Percentiles rank a stretch among this genome's conserved stretches.
Evolutionary conservation across 2,113 vertebrate species (phyloP).

Genomic region (Ammospiza caudacuta): DNA sequence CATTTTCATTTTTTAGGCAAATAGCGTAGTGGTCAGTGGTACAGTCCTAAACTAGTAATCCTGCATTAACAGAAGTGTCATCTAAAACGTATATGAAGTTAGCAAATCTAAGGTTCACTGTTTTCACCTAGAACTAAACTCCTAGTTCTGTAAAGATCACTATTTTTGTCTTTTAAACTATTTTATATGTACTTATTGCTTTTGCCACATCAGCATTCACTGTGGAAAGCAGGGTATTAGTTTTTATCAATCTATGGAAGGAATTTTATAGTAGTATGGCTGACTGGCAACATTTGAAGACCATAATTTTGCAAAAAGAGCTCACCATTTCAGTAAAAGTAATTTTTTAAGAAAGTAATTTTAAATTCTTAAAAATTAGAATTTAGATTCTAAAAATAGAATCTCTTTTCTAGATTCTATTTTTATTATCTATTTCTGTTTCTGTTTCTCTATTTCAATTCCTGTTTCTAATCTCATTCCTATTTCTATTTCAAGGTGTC

Average conservation of each 20-base stretch:
- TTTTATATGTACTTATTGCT: neutral
- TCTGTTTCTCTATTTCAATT: neutral
- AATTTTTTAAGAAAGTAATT: neutral
- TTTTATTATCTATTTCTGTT: neutral
- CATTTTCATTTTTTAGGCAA: neutral
- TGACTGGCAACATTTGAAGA: neutral
- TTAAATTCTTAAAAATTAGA: too few relatives aligned
- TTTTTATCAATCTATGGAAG: neutral
- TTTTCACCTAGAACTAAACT: neutral
- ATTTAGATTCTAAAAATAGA: too few relatives aligned
- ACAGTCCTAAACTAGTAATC: neutral
- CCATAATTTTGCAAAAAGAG: neutral
- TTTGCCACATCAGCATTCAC: neutral
- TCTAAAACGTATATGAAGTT: neutral
- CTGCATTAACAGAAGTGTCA: neutral
- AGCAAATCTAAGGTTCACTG: neutral
- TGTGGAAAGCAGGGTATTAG: neutral
- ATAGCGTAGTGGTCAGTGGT: neutral
- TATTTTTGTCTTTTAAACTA: neutral
- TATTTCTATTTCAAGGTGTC: neutral
- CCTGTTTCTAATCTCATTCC: neutral
- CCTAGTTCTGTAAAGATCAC: neutral
- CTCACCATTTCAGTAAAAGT: neutral
- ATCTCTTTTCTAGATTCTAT: neutral
- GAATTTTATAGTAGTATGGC: neutral